Percentiles rank a stretch among this genome's conserved stretches.
Evolutionary conservation across 1,140 invertebrate species (phyloP).

Genomic region (Linepithema humile): DNA sequence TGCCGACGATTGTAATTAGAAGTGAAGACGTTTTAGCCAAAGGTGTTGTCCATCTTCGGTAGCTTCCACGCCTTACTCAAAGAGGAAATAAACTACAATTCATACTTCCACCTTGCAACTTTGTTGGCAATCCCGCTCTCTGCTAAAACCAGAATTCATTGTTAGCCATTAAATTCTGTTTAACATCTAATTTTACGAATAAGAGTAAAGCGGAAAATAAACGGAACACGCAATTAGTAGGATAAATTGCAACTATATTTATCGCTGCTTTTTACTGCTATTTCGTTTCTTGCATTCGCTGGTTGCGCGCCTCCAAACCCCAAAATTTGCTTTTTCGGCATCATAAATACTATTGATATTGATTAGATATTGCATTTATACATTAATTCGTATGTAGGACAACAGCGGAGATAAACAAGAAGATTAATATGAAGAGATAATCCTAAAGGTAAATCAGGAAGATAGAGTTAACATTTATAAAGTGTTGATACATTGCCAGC

Average conservation of each 20-base stretch:
- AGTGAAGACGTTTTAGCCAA: slow-evolving; percentile 66
- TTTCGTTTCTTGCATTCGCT: not conserved
- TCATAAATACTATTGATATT: not conserved
- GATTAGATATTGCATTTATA: not conserved
- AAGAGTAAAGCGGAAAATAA: not conserved
- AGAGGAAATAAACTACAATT: slow-evolving; percentile 65
- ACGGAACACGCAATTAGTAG: not conserved
- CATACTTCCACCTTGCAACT: slow-evolving; percentile 53
- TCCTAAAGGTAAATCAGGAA: not conserved
- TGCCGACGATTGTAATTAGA: slow-evolving; percentile 64
- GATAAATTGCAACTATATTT: not conserved
- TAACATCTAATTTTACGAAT: not conserved
- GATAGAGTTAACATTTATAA: not conserved
- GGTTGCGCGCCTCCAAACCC: no score
- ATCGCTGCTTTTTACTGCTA: not conserved
- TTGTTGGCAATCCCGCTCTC: not conserved
- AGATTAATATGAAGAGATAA: not conserved
- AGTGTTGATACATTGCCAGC: not conserved
- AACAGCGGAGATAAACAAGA: not conserved
- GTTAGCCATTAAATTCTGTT: not conserved
- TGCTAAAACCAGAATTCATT: not conserved
- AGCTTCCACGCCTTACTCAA: slow-evolving; percentile 69
- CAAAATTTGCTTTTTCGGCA: not conserved
- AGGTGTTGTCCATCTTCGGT: slow-evolving; percentile 70
- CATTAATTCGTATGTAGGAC: slow-evolving; percentile 1